Conservation (phyloP, 2,113 vertebrate species). For the Cynocephalus volans region DNA sequence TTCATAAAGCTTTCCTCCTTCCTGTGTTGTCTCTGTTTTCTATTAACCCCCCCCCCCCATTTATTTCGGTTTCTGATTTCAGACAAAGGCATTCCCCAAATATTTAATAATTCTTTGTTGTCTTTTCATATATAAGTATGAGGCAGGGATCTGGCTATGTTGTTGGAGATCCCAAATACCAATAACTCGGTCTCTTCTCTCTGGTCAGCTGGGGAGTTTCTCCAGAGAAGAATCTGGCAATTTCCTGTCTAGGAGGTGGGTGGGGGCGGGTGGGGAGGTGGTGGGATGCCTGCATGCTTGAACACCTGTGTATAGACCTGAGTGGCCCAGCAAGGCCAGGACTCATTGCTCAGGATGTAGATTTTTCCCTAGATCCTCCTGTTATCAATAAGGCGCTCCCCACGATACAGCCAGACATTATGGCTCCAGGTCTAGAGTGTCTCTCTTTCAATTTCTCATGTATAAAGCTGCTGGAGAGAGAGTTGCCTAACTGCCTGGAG, state of each 20-base stretch:
- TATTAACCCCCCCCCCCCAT: not conserved
- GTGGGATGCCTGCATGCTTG: not conserved
- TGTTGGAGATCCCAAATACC: not conserved
- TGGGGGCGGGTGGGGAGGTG: not conserved
- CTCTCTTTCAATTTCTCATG: not conserved
- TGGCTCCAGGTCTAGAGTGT: not conserved
- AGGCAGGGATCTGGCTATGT: not conserved
- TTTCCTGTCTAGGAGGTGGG: not conserved
- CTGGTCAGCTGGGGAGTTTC: not conserved
- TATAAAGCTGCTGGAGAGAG: not conserved
- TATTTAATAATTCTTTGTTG: not conserved
- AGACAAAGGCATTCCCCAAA: slow-evolving; percentile 15
- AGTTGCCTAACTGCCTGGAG: not conserved
- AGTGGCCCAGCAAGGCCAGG: not conserved
- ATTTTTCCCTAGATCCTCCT: not conserved
- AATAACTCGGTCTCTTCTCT: not conserved
- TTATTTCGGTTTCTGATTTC: slow-evolving; percentile 29
- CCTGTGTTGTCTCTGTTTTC: not conserved
- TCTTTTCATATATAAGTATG: not conserved
- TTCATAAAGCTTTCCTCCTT: not conserved
- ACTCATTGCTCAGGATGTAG: not conserved
- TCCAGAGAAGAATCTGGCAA: not conserved
- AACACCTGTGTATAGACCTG: not conserved
- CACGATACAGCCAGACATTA: not conserved
- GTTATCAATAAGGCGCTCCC: not conserved